Base-by-base conservation (phyloP, 2,888 invertebrate genomes). In the Zele albiditarsus region DNA sequence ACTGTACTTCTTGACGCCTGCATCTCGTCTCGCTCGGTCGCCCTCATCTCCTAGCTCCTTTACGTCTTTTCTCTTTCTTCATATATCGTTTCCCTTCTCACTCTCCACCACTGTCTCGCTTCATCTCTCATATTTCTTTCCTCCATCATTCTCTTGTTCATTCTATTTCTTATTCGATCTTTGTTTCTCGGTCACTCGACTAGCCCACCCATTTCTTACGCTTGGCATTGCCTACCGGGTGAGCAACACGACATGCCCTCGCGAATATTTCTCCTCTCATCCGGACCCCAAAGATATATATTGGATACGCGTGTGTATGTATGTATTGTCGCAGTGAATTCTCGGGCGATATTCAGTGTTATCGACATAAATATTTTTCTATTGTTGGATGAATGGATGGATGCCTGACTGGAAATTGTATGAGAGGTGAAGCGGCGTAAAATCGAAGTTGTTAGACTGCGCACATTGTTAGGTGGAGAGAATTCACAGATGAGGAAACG, bases 171-270 rank as follows among this genome's bases (percentile, higher is more conserved):
- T 66, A 33, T 58, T 78, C 76, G 67, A 62, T 70, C 73, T 67
- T 38, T 60, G 83, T 84, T 84, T 82, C 42, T 16, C 62, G 38
- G 38, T 38, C 38, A 38, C 38, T 12, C 28, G 46, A 46, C 84
- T 82, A 84, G 85, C 84, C 84, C 85, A 84, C 84, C 84, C 85
- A 85, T 87, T 87, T 87, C 85, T 87, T 86, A 83, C 84, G 86
- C 84, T 86, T 83, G 71, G 67, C 72, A 75, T 71, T 27, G 74
- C 76, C 74, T 78, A 79, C 73, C 78, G 80, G 78, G 74, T 78
- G 78, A 63, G 73, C 53, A 60, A 74, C 12, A 46, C 46, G 3
- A 31, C 20, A 70, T 42, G 46, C 20, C 14, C 28, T 71, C n/a
- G 25, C 3, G 14, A 23, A 66, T 69, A 49, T 73, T 58, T 49